Base-by-base conservation (phyloP, 2,113 vertebrate species). In the Xenotilapia leptura region DNA sequence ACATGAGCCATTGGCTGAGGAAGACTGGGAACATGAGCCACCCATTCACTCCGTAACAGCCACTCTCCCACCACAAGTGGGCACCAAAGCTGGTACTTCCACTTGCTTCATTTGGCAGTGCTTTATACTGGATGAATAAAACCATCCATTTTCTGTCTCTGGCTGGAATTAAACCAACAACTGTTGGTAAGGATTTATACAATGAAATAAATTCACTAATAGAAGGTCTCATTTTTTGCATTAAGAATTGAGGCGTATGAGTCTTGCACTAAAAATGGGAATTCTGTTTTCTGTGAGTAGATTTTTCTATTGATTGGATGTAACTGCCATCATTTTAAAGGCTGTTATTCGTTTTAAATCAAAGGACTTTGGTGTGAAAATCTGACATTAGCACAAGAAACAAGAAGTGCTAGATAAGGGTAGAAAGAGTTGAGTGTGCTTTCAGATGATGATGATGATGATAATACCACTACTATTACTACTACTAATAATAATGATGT, bases 21-120 rank as follows among this genome's bases (percentile, higher is more conserved):
- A n/a, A 45, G 15, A 75, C 70, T 75, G 68, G 14, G 40, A 47
- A 75, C 23, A 47, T 75, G 42, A 75, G 42, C 70, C 70, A 12
- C 6, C 42, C 70, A 1, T 73, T 73, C 65, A 45, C 33, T 65
- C 33, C 21, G 60, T 38, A 38, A 68, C 19, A 38, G 19, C 60
- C 19, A 38, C 33, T 65, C 60, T 38, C 60, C 19, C 19, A n/a
- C 60, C 19, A 65, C 60, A 65, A 8, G 60, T n/a, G 33, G 60
- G 33, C 60, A 21, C 33, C 33, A 38, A 19, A 68, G 33, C 19
- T n/a, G 17, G 60, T 68, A 68, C 19, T 38, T 38, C 33, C 33
- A 38, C 60, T 68, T 68, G 17, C 11, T 68, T 68, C 10, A 21
- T 65, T 65, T 68, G 19, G 33, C 33, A 38, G 19, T 65, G 10